phyloP scores from a whole-genome alignment of 64 coral and sea anemone genomes.

The Platygyra sinensis region DNA sequence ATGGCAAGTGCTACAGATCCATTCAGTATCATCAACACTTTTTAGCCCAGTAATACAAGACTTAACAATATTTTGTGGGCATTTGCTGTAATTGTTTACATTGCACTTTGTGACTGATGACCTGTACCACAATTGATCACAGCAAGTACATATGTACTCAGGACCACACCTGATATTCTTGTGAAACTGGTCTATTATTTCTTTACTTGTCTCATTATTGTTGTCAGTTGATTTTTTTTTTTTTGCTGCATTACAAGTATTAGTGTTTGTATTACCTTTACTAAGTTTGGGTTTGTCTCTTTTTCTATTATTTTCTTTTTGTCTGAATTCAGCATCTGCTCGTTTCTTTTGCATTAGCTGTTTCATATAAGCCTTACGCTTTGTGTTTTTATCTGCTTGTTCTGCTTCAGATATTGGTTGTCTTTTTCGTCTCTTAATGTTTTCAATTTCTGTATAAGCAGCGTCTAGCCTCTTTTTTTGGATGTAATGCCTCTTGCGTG shows the following conservation, averaged over 20 bases:
- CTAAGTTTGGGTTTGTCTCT: neutral
- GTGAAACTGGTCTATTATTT: constrained; percentile 31
- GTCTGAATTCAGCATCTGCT: constrained; percentile 28
- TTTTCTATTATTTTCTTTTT: constrained; percentile 42
- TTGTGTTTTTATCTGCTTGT: constrained; percentile 36
- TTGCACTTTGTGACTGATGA: constrained; percentile 38
- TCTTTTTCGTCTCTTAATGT: constrained; percentile 31
- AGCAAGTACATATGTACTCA: constrained; percentile 25
- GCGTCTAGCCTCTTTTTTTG: constrained; percentile 42
- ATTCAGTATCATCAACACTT: constrained; percentile 32
- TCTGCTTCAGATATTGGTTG: neutral
- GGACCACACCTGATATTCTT: constrained; percentile 32
- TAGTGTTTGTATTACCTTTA: constrained; percentile 40
- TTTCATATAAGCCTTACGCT: constrained; percentile 54
- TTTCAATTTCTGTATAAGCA: constrained; percentile 40
- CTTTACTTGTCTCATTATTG: neutral
- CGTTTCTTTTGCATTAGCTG: constrained; percentile 41
- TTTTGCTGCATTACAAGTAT: constrained; percentile 34
- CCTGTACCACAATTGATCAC: constrained; percentile 50
- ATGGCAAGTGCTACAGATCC: constrained; percentile 35
- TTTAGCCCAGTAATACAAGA: constrained; percentile 34
- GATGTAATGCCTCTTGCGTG: constrained; percentile 44
- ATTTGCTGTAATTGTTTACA: constrained; percentile 32
- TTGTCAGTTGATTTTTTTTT: constrained; percentile 34
- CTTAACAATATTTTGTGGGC: constrained; percentile 31